phyloP scores from a whole-genome alignment of 2,797 vertebrate species.

The Onychomys leucogaster region DNA sequence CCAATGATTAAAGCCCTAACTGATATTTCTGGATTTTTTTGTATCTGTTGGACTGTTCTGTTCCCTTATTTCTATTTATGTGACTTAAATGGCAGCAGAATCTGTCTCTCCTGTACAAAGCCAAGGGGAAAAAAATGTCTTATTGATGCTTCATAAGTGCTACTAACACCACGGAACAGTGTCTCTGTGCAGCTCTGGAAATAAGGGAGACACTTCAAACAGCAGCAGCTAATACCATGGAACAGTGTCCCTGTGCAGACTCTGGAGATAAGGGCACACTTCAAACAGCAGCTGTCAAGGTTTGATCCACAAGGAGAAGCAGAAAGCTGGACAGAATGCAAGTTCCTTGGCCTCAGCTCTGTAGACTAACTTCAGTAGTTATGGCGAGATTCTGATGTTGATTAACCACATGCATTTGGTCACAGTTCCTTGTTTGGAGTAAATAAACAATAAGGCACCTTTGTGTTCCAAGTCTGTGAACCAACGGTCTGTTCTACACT shows the following conservation, averaged over 20 bases:
- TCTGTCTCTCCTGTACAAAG: neutral
- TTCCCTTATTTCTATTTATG: conserved; percentile 10
- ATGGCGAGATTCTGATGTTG: neutral
- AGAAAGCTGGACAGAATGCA: neutral
- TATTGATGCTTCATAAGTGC: neutral
- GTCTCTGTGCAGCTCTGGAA: neutral
- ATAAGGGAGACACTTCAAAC: neutral
- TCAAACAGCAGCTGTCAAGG: neutral
- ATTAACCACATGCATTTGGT: neutral
- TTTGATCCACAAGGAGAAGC: conserved; percentile 3
- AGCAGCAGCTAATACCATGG: neutral
- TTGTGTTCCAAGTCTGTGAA: neutral
- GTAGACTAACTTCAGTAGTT: neutral
- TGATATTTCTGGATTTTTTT: conserved; percentile 36
- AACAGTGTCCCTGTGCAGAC: neutral
- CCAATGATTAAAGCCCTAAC: neutral
- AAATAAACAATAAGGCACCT: conserved; percentile 13
- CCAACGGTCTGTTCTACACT: neutral
- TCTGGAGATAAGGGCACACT: neutral
- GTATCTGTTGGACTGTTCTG: neutral
- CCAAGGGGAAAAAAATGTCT: neutral
- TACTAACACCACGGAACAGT: neutral
- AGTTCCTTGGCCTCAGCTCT: neutral
- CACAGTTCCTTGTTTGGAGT: neutral
- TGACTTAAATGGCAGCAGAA: neutral